phyloP scores from a whole-genome alignment of 2,888 invertebrate genomes.

The Mythimna albipuncta region DNA sequence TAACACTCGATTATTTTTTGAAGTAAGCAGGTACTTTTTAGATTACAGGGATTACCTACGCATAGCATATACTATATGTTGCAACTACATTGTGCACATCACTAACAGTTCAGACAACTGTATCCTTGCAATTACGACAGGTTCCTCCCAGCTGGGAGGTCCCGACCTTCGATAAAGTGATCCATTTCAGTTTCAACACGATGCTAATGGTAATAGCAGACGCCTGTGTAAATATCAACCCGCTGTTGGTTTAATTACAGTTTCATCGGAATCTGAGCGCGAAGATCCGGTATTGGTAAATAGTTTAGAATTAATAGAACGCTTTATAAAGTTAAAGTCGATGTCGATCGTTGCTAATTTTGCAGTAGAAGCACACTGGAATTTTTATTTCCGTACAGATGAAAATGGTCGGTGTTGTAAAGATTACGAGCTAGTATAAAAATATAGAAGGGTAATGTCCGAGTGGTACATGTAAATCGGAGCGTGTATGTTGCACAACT shows the following conservation, averaged over 20 bases:
- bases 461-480: too few species aligned
- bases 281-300: not conserved
- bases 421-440: too few species aligned
- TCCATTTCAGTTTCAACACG: not conserved
- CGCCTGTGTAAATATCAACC: not conserved
- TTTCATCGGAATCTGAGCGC: not conserved
- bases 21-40: too few species aligned
- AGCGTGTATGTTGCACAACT: too few species aligned
- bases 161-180: not conserved
- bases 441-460: too few species aligned
- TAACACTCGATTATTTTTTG: constrained; percentile 5
- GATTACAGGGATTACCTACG: not conserved
- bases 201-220: not conserved
- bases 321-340: too few species aligned
- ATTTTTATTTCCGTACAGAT: too few species aligned
- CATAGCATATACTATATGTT: not conserved
- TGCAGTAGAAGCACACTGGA: too few species aligned
- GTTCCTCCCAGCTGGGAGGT: not conserved
- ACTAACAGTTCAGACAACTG: not conserved
- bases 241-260: not conserved
- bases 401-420: too few species aligned
- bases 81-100: not conserved
- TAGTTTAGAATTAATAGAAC: not conserved
- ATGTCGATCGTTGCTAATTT: not conserved
- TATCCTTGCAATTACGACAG: not conserved